Base-by-base conservation (phyloP, 2,113 vertebrate genomes). In the Pteronura brasiliensis region DNA sequence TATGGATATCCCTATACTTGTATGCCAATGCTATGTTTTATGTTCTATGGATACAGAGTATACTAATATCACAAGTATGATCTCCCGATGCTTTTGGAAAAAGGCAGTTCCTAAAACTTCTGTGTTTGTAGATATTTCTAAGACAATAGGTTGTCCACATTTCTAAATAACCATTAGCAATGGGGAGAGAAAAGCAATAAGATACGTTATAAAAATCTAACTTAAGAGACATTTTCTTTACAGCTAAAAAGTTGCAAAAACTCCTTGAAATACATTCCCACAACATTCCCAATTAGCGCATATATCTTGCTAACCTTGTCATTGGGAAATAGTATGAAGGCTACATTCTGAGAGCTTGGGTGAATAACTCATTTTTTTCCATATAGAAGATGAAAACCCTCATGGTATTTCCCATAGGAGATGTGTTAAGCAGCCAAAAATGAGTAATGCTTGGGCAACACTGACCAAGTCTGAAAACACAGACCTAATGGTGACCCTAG, bases 91-190 rank as follows among this genome's bases (percentile, higher is more conserved):
- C 5, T 14, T 21, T 17, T 65, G 34, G 27, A 52, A 72, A 72
- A 83, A 88, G n/a, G 39, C 3, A 47, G 27, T 63, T 71, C 63
- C 72, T 88, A 83, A 90, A 69, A 88, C 42, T 81, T 17, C 34
- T 83, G 27, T 4, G 23, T n/a, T 83, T 55, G 10, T 27, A 55
- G 31, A 94, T 42, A 57, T 86, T 52, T 83, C 55, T 42, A 94
- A 72, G 57, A 76, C 44, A 47, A 57, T 29, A 36, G 21, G 13
- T n/a, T 25, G 23, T 20, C 44, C 20, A 17, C 17, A 42, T 74
- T 93, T 92, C 63, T 84, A 74, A 95, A 95, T 55, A 92, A 83
- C 47, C 23, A 42, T 49, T 81, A 83, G 34, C 67, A 82, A 57
- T 13, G 29, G 49, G 23, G 9, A 72, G 63, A 92, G 59, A 36